Conservation (phyloP, 1,140 invertebrate genomes). For the Camponotus floridanus region DNA sequence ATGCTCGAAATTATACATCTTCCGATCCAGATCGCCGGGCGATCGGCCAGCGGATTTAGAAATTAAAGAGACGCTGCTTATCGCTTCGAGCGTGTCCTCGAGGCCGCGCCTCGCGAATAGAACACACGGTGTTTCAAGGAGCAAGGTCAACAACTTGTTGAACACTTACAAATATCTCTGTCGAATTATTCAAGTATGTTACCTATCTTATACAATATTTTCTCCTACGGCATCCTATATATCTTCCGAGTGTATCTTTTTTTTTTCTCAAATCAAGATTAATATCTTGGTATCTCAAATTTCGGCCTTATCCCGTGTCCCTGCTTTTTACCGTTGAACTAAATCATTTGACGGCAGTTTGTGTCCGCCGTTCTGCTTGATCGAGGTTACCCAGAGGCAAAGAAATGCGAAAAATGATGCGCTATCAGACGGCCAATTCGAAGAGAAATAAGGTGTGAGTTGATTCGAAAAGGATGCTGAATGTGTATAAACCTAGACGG, state of each 20-base stretch:
- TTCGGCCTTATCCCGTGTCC: not conserved
- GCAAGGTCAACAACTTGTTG: constrained; percentile 16
- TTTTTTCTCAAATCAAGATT: constrained; percentile 17
- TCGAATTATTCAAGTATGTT: not conserved
- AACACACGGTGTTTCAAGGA: not conserved
- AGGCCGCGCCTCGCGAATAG: constrained; percentile 9
- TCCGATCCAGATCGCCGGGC: constrained; percentile 11
- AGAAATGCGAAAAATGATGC: not conserved
- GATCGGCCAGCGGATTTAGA: constrained; percentile 32
- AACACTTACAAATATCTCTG: not conserved
- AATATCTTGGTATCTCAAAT: constrained; percentile 4
- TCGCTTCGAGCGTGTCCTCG: constrained; percentile 22
- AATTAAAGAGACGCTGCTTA: constrained; percentile 49
- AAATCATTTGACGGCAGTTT: not conserved
- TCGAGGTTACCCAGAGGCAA: constrained; percentile 2
- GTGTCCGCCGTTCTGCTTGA: not conserved
- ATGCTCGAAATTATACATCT: constrained; percentile 26
- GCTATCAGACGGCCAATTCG: constrained; percentile 27
- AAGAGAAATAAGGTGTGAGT: constrained; percentile 47
- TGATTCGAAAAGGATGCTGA: constrained; percentile 27
- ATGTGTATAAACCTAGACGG: constrained; percentile 41
- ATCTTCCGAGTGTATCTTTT: not conserved
- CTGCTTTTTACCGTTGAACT: not conserved
- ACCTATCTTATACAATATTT: not conserved
- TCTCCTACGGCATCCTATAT: not conserved